Evolutionary conservation across 2,888 invertebrate genomes (phyloP), one percentile per base, ranked within the genome.

Genomic region (Keiferia lycopersicella): DNA sequence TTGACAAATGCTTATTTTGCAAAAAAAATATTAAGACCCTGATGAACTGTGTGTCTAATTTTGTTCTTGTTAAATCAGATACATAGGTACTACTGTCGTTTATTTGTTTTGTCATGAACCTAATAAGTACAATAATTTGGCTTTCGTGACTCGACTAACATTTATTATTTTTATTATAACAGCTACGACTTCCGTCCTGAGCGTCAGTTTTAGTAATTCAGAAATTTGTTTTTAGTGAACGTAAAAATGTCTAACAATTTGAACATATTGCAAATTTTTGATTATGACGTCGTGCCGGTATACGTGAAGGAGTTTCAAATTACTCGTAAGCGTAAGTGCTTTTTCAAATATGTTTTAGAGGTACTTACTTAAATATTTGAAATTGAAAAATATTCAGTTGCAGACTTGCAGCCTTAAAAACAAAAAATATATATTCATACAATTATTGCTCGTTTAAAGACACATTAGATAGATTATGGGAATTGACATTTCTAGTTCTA

Each of bases 261-360:
- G 12, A 45, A 45, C 30, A 26, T 63, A 10, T 34, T 63, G 11
- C 48, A 63, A 48, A 10, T 63, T 10, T 63, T 63, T n/a, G 16
- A 58, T 34, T 63, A 50, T 12, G 48, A 48, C 11, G 45, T 57
- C 0, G 45, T 34, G 14, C 63, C 58, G 1, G 16, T 63, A 8
- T 63, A 48, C 34, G n/a, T 58, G 4, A 58, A 38, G 34, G 63
- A 63, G 22, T 26, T 26, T 22, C 22, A 22, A 22, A 14, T 22
- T 14, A 53, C 12, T 14, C 26, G 51, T 53, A 22, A 53, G 51
- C 26, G n/a, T n/a, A n/a, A n/a, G n/a, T n/a, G n/a, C n/a, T n/a
- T n/a, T n/a, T n/a, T n/a, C n/a, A n/a, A n/a, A n/a, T n/a, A n/a
- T n/a, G n/a, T n/a, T n/a, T n/a, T n/a, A n/a, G n/a, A n/a, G n/a